Evolutionary conservation across 2,888 invertebrate genomes (phyloP).

Genomic region (Leptopilina drosophilae): DNA sequence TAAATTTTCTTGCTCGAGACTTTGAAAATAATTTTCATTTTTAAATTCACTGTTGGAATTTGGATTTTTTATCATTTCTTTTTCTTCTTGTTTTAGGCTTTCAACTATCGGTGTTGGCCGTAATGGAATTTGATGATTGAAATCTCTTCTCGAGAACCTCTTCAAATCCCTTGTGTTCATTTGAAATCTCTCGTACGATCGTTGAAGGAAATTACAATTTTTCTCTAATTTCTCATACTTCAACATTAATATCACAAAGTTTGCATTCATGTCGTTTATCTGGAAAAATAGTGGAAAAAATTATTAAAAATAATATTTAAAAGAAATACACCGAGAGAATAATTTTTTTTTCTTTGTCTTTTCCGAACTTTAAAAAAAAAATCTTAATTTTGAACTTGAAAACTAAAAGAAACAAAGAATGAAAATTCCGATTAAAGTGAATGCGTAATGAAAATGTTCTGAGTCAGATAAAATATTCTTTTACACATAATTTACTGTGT

Average conservation of each 20-base stretch:
- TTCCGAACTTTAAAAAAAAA: no score
- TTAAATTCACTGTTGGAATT: conserved; percentile 20
- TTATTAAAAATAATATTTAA: background rate
- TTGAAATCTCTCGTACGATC: conserved; percentile 41
- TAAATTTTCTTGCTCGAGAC: conserved; percentile 8
- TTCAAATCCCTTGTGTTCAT: background rate
- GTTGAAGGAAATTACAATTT: conserved; percentile 56
- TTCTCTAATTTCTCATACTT: conserved; percentile 65
- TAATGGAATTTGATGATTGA: conserved; percentile 8
- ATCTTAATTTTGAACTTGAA: no score
- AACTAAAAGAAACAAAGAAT: conserved; percentile 7
- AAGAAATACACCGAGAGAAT: background rate
- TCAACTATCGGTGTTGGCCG: background rate
- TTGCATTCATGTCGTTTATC: conserved; percentile 66
- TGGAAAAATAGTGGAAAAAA: conserved; percentile 50
- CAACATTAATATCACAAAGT: conserved; percentile 63
- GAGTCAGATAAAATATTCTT: conserved; percentile 20
- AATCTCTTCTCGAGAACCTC: background rate
- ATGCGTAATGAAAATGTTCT: conserved; percentile 31
- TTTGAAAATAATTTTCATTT: conserved; percentile 14
- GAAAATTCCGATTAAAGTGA: background rate
- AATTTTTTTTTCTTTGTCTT: background rate
- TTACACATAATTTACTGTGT: background rate
- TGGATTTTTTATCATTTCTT: background rate
- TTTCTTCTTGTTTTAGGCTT: background rate